phyloP scores from a whole-genome alignment of 2,797 vertebrate species.

The Huso huso region DNA sequence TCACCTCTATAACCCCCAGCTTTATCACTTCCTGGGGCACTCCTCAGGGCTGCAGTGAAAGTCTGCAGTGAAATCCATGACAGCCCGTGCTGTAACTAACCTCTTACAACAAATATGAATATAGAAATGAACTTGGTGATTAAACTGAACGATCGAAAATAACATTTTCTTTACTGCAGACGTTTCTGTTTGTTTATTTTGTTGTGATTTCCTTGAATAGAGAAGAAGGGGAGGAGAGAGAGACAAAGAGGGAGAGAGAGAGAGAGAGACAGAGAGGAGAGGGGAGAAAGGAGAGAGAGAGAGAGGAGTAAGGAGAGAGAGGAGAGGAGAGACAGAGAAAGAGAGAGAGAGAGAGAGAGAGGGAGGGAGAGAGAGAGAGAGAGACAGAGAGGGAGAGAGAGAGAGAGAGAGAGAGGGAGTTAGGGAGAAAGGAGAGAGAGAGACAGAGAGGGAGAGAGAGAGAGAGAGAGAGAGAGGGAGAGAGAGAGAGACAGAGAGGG shows the following conservation, averaged over 20 bases:
- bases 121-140: no score
- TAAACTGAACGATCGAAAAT: no score
- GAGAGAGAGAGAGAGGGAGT: no score
- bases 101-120: no score
- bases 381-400: no score
- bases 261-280: slow-evolving; percentile 9
- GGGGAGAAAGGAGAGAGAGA: neutral
- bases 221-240: neutral
- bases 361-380: neutral
- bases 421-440: neutral
- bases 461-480: neutral
- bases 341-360: neutral
- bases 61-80: no score
- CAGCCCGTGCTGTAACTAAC: no score
- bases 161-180: no score
- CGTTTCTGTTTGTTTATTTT: neutral
- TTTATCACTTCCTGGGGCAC: no score
- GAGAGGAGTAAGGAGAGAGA: neutral
- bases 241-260: slow-evolving; percentile 3
- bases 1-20: no score
- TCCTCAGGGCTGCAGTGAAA: no score
- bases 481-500: slow-evolving; percentile 7
- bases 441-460: slow-evolving; percentile 11
- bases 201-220: neutral
- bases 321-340: neutral